These are phyloP conservation scores for Pocillopora damicornis DNA, from an alignment of 64 coral and sea anemone species.

Conservation along the genomic window DNA sequence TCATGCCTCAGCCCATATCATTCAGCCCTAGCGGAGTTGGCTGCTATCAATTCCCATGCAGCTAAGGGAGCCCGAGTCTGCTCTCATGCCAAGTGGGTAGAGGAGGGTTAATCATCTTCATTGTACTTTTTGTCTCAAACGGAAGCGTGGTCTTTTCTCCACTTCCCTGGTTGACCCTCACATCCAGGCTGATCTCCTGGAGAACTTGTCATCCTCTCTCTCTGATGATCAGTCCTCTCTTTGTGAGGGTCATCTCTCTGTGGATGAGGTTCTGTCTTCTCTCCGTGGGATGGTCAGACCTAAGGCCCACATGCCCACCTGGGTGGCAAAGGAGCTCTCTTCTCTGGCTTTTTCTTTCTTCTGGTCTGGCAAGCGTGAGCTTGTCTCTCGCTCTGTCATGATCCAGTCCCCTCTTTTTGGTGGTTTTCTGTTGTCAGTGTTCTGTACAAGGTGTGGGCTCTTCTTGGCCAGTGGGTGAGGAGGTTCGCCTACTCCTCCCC, in stretches of 20 bases:
- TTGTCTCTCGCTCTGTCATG: neutral
- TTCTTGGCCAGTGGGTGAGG: neutral
- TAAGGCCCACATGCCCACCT: conserved; percentile 10
- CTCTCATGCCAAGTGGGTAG: neutral
- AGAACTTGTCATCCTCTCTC: neutral
- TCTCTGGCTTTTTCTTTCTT: neutral
- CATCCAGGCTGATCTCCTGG: neutral
- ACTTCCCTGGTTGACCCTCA: neutral
- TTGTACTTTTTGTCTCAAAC: neutral
- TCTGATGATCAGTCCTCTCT: neutral
- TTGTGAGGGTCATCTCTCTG: neutral
- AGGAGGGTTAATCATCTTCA: conserved; percentile 30
- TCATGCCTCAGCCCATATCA: neutral
- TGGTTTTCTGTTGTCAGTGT: neutral
- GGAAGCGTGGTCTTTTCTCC: conserved; percentile 8
- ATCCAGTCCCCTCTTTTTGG: neutral
- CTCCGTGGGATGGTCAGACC: neutral
- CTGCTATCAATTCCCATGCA: neutral
- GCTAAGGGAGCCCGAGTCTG: neutral
- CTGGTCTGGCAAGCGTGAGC: neutral
- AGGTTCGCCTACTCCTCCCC: neutral
- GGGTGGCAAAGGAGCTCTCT: neutral
- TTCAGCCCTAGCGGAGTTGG: neutral
- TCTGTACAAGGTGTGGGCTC: neutral
- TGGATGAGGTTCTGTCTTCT: neutral